Conservation (phyloP, 2,113 vertebrate species). For the Cryptotis parvus region DNA sequence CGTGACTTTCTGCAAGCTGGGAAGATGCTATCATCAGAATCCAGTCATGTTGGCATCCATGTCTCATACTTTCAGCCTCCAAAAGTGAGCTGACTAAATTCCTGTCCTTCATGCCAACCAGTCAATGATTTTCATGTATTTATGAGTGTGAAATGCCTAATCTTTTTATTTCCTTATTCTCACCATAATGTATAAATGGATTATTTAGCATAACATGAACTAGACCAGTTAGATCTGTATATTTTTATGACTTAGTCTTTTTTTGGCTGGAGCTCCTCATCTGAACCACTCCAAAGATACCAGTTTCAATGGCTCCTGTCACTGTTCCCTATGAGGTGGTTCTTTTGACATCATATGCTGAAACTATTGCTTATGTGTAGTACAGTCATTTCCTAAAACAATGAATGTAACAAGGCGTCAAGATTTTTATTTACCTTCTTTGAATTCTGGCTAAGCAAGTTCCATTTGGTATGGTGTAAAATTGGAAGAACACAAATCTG, state of each 20-base stretch:
- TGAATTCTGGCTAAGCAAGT: neutral
- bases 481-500: too few species aligned
- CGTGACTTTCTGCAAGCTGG: neutral
- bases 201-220: neutral
- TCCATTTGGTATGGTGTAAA: too few species aligned
- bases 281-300: constrained; percentile 34
- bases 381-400: neutral
- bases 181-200: neutral
- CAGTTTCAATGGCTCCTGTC: neutral
- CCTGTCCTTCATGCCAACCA: neutral
- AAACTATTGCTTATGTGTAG: neutral
- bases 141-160: neutral
- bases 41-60: neutral
- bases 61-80: neutral
- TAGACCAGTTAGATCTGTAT: neutral
- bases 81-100: neutral
- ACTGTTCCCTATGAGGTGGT: neutral
- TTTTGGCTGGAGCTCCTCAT: neutral
- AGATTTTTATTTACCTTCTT: neutral
- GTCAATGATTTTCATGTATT: neutral
- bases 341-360: neutral
- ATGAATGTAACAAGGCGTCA: neutral
- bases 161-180: neutral
- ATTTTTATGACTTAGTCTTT: constrained; percentile 16
- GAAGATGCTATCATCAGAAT: neutral